These are phyloP conservation scores for Phrynocephalus vlangalii DNA, from an alignment of 2,797 vertebrate genomes.

Conservation along the genomic window DNA sequence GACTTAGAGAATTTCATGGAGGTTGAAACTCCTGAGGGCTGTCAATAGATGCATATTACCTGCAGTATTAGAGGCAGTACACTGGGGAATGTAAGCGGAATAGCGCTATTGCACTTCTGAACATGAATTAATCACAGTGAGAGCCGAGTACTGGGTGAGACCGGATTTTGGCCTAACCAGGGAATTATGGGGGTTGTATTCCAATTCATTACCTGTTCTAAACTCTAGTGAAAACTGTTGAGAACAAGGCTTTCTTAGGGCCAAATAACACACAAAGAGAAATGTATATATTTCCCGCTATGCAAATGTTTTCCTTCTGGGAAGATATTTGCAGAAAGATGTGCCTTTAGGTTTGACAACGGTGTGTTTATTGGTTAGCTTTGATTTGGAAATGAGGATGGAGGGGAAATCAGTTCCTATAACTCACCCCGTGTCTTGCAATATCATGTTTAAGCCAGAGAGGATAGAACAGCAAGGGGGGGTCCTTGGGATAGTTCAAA, in stretches of 20 bases:
- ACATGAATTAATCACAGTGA: too few species aligned
- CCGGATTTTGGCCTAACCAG: background rate
- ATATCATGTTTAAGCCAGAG: background rate
- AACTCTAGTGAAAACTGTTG: too few species aligned
- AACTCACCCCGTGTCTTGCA: too few species aligned
- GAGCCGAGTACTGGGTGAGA: background rate
- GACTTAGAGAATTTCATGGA: background rate
- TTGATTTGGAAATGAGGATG: background rate
- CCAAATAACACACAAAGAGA: too few species aligned
- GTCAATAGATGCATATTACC: background rate
- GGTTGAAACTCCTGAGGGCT: background rate
- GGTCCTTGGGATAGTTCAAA: background rate
- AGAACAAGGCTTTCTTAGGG: too few species aligned
- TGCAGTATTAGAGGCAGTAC: background rate
- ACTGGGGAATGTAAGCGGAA: background rate
- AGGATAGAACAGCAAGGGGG: background rate
- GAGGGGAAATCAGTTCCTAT: too few species aligned
- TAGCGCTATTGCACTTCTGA: background rate
- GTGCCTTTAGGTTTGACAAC: too few species aligned
- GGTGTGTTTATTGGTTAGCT: background rate
- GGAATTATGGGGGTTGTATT: background rate
- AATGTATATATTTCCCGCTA: too few species aligned
- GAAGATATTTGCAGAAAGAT: too few species aligned
- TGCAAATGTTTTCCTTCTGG: too few species aligned
- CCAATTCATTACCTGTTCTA: background rate